Evolutionary conservation across 2,797 vertebrate species (phyloP).

Genomic region (Morus bassanus): DNA sequence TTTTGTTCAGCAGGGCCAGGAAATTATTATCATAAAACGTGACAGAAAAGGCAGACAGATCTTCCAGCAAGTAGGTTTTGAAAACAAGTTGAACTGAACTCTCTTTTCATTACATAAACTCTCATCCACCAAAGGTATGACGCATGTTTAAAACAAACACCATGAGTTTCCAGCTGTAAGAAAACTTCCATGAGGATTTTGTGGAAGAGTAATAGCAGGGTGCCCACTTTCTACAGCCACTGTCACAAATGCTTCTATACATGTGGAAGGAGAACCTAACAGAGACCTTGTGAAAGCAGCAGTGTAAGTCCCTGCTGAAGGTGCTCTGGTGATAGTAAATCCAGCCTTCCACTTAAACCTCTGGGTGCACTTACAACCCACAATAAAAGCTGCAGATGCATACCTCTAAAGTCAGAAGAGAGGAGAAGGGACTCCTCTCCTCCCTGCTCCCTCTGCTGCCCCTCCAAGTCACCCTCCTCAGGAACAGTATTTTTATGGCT

Average conservation of each 20-base stretch:
- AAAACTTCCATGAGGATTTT: background rate
- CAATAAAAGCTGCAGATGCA: background rate
- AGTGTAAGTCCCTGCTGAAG: background rate
- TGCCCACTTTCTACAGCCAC: background rate
- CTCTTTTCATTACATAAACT: background rate
- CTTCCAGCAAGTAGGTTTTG: slow-evolving; percentile 8
- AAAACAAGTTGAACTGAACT: slow-evolving; percentile 15
- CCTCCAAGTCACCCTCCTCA: background rate
- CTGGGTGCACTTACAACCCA: background rate
- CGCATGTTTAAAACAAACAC: background rate
- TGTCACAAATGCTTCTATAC: background rate
- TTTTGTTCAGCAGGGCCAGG: background rate
- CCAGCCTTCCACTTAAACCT: background rate
- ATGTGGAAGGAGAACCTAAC: background rate
- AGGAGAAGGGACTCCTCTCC: background rate
- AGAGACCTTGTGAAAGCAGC: background rate
- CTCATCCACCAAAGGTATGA: background rate
- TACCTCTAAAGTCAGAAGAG: background rate
- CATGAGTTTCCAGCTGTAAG: background rate
- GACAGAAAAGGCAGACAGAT: background rate
- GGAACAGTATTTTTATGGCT: background rate
- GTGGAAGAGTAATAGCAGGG: background rate
- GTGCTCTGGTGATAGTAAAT: background rate
- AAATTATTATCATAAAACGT: background rate
- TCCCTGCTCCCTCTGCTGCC: background rate